phyloP scores from a whole-genome alignment of 2,888 invertebrate species.

The Colostygia pectinataria region DNA sequence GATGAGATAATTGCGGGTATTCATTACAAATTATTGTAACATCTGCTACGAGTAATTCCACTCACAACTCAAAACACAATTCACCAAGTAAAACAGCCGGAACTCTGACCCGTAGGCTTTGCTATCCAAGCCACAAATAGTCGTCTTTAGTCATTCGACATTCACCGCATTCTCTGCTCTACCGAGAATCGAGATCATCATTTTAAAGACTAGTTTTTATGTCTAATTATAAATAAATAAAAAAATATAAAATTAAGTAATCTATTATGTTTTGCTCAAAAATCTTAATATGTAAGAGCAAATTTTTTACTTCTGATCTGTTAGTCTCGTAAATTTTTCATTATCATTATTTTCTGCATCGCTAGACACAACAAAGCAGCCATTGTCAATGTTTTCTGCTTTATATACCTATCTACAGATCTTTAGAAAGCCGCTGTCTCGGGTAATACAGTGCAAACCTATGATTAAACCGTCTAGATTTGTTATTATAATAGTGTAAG shows the following conservation, averaged over 20 bases:
- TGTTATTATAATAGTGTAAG: constrained; percentile 10
- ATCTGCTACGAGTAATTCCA: neutral
- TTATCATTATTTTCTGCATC: constrained; percentile 28
- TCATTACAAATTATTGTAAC: neutral
- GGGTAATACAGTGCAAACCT: constrained; percentile 25
- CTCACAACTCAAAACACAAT: too few species aligned
- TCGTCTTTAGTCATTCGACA: constrained; percentile 38
- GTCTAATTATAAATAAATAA: constrained; percentile 1
- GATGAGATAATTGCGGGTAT: neutral
- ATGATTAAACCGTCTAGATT: constrained; percentile 23
- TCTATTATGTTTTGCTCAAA: too few species aligned
- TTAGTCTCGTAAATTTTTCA: neutral
- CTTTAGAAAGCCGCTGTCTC: constrained; percentile 34
- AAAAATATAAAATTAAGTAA: too few species aligned
- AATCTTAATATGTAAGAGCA: too few species aligned
- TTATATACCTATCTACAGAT: constrained; percentile 25
- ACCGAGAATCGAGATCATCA: constrained; percentile 23
- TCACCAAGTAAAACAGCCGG: constrained; percentile 35
- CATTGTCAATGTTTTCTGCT: constrained; percentile 35
- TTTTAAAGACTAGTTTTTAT: constrained; percentile 11
- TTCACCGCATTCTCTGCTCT: constrained; percentile 37
- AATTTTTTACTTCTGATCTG: too few species aligned
- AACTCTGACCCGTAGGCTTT: constrained; percentile 42
- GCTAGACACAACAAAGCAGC: constrained; percentile 33
- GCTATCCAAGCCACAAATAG: constrained; percentile 40